Percentiles rank a stretch among this genome's conserved stretches.
Conservation (phyloP, 2,113 vertebrate genomes). For the Dendrocopos noguchii region DNA sequence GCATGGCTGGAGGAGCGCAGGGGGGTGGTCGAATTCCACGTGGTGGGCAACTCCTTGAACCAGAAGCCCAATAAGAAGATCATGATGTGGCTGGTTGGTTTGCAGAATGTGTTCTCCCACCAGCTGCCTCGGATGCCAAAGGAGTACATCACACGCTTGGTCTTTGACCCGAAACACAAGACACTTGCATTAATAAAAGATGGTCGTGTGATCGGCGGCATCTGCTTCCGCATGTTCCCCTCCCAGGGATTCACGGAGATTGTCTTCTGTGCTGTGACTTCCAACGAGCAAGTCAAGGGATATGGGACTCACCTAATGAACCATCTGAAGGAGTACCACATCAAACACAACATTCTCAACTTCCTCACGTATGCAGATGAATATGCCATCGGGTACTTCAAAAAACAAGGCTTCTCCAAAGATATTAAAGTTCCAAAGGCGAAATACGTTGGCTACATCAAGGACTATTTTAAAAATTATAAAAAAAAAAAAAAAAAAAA, state of each 20-base stretch:
- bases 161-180: conserved; percentile 99
- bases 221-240: conserved; percentile 99
- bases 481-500: too few relatives aligned
- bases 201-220: conserved; percentile 96
- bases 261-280: conserved; percentile 98
- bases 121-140: conserved; percentile 98
- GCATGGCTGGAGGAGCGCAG: conserved; percentile 93
- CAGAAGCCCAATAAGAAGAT: conserved; percentile 98
- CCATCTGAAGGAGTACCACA: conserved; percentile 98
- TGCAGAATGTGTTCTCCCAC: conserved; percentile 98
- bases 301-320: conserved; percentile 99
- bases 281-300: conserved; percentile 99
- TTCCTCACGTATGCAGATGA: conserved; percentile 99
- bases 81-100: conserved; percentile 97
- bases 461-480: too few relatives aligned
- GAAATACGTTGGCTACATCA: too few relatives aligned
- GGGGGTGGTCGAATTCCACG: conserved; percentile 97
- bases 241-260: conserved; percentile 99
- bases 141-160: conserved; percentile 96
- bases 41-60: conserved; percentile 95
- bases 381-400: conserved; percentile 99
- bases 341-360: conserved; percentile 96
- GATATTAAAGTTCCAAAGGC: too few relatives aligned
- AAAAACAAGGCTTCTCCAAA: conserved; percentile 98
- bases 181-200: conserved; percentile 98